phyloP scores from a whole-genome alignment of 1,140 invertebrate genomes.

The Rhagoletis zephyria region DNA sequence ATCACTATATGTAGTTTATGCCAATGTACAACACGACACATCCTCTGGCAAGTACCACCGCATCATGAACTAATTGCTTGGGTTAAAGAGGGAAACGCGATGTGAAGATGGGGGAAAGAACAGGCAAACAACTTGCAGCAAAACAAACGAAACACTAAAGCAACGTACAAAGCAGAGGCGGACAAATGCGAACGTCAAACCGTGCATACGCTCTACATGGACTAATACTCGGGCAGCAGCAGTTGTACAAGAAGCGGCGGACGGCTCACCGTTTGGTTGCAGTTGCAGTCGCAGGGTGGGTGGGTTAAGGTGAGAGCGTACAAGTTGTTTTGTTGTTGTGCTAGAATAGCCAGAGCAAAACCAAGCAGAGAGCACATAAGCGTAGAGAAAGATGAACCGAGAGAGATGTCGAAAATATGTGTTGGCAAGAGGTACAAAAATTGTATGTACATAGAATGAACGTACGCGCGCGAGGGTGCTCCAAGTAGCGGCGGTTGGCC shows the following conservation, averaged over 20 bases:
- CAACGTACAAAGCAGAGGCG: conserved; percentile 6
- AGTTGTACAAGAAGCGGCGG: neutral
- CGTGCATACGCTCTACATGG: neutral
- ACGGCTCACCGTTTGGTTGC: neutral
- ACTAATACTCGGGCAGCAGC: too few relatives aligned
- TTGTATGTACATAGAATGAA: neutral
- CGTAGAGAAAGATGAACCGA: neutral
- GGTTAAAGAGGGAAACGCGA: neutral
- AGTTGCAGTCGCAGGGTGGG: neutral
- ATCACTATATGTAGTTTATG: neutral
- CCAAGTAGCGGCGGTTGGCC: neutral
- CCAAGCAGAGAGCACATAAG: neutral
- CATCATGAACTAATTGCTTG: neutral
- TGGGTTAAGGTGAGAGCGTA: neutral
- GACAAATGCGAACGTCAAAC: neutral
- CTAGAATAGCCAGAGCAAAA: neutral
- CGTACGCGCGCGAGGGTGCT: neutral
- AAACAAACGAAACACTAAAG: conserved; percentile 47
- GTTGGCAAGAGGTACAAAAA: neutral
- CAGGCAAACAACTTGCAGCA: conserved; percentile 1
- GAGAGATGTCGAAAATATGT: neutral
- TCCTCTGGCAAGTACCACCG: conserved; percentile 13
- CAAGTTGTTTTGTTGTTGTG: neutral
- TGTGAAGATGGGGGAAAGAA: neutral
- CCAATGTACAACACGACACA: conserved; percentile 6